phyloP scores from a whole-genome alignment of 1,140 invertebrate genomes.

The Vollenhovia emeryi region DNA sequence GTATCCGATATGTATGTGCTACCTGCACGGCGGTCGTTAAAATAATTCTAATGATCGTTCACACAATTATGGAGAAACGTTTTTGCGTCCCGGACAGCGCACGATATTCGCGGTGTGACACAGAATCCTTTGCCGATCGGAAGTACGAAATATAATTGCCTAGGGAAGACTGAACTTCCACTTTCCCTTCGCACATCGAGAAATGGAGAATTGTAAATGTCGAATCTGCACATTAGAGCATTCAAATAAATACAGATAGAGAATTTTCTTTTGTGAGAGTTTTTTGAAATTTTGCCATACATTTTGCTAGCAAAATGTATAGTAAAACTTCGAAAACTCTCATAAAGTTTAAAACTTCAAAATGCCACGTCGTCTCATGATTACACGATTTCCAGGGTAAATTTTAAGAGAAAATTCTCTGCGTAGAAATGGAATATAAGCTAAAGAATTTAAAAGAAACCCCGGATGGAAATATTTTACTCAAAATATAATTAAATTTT shows the following conservation, averaged over 20 bases:
- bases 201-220: not conserved
- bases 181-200: not conserved
- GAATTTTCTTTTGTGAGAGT: no score
- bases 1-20: not conserved
- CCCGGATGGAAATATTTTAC: no score
- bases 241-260: no score
- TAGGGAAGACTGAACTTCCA: not conserved
- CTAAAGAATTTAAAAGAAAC: not conserved
- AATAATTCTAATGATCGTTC: constrained; percentile 35
- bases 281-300: no score
- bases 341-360: no score
- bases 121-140: not conserved
- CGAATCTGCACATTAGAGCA: not conserved
- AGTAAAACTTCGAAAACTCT: no score
- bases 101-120: not conserved
- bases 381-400: no score
- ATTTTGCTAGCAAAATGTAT: no score
- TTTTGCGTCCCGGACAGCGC: not conserved
- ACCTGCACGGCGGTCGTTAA: not conserved
- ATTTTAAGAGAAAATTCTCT: no score
- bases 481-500: no score
- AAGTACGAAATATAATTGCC: not conserved
- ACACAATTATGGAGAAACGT: constrained; percentile 27
- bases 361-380: no score
- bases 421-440: not conserved